Percentiles rank a stretch among this genome's conserved stretches.
These are phyloP conservation scores for Crepidodera aurea DNA, from an alignment of 2,888 invertebrate genomes.

Conservation along the genomic window DNA sequence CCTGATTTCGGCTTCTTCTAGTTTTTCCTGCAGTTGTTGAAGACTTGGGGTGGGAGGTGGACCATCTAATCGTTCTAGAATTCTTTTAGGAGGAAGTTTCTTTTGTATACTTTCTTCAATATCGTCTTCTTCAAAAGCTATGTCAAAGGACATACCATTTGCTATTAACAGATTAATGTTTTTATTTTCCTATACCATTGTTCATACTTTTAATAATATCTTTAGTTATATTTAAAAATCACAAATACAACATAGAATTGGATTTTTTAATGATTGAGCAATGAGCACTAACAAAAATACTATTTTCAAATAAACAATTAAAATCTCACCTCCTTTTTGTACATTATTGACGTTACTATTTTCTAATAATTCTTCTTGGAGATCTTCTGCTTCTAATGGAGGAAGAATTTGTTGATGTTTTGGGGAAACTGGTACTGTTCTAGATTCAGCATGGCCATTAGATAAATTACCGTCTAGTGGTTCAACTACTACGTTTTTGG, in stretches of 20 bases:
- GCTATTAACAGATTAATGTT: constrained; percentile 40
- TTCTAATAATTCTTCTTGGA: constrained; percentile 53
- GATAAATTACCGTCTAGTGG: constrained; percentile 50
- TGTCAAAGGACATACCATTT: constrained; percentile 58
- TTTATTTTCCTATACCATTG: neutral
- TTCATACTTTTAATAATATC: neutral
- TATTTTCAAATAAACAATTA: too few relatives aligned
- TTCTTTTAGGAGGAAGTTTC: constrained; percentile 72
- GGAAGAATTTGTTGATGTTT: constrained; percentile 47
- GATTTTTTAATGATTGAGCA: too few relatives aligned
- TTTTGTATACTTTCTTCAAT: constrained; percentile 61
- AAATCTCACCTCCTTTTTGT: constrained; percentile 53
- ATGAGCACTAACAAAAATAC: too few relatives aligned
- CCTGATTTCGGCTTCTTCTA: constrained; percentile 76
- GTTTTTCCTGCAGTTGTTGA: constrained; percentile 73
- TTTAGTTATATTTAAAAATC: too few relatives aligned
- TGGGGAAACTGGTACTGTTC: constrained; percentile 37
- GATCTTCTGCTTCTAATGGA: constrained; percentile 53
- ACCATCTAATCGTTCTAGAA: constrained; percentile 71
- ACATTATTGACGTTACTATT: constrained; percentile 53
- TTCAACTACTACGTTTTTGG: constrained; percentile 57
- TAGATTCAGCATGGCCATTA: constrained; percentile 40
- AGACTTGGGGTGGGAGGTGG: constrained; percentile 67
- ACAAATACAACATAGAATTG: too few relatives aligned
- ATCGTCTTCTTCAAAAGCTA: constrained; percentile 55